Evolutionary conservation across 2,113 vertebrate genomes (phyloP), one percentile per base, ranked within the genome.

Genomic region (Austrofundulus limnaeus): DNA sequence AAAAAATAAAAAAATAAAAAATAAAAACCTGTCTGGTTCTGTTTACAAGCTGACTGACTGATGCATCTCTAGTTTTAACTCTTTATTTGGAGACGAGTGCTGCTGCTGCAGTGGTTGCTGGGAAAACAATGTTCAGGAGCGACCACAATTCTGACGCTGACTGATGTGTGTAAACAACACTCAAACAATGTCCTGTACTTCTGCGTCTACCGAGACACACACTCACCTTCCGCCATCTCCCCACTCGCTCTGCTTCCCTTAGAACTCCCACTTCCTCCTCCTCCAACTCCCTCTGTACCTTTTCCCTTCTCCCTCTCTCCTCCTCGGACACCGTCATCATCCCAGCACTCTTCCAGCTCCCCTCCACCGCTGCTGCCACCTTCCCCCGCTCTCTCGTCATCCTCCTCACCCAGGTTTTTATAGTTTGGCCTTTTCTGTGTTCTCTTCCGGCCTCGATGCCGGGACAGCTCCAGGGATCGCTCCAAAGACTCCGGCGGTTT

Each of bases 391-490:
- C 83, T 93, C 55, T 98, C 96, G 38, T 98, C 97, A 13, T 98
- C 97, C 5, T 98, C 97, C 5, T 98, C 97, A 20, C 97, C 97
- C 69, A 99, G 91, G 24, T 99, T 99, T 90, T 99, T 99, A 83
- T 99, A 99, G 87, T 99, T 99, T 43, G 97, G 97, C 66, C 97
- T 94, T 83, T 98, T 98, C 73, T 96, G 96, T 11, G 92, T 74
- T 55, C 89, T 94, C 85, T 96, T 95, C 82, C 91, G 96, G 46
- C 96, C 96, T 8, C 94, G 94, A 31, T 97, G 95, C 64, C 96
- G 95, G 25, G 94, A 98, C 70, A 99, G 93, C 87, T 99, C 97
- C 66, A 99, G 89, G 24, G 97, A 99, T 28, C 95, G 94, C 75
- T 99, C 97, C 43, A 99, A 90, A 5, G 94, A 92, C 90, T 99